Base-by-base conservation (phyloP, 2,888 invertebrate species). In the Didymodactylos carnosus region DNA sequence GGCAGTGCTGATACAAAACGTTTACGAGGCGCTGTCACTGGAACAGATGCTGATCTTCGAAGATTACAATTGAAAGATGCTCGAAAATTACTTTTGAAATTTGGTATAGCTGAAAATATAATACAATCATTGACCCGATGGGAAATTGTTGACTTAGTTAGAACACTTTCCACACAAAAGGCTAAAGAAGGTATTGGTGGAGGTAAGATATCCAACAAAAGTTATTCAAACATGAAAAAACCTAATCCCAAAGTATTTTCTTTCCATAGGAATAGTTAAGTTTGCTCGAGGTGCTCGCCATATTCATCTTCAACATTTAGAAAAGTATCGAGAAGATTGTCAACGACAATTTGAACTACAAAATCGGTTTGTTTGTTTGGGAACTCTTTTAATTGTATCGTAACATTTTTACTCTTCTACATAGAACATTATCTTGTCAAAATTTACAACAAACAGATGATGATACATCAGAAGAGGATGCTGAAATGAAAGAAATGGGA, bases 261-360 rank as follows among this genome's bases (percentile, higher is more conserved):
- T 53, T 19, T 53, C 1, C n/a, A n/a, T 29, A 41, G 74, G 39
- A 46, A 16, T 74, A 40, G 11, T 40, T 35, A 74, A 74, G 35
- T 74, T 71, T 40, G 74, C 74, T 53, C 51, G 74, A 14, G 74
- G 74, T 39, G 53, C 43, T 19, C 53, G 69, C 41, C 43, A 51
- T 46, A n/a, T 62, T 0, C 74, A 74, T 25, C 53, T 71, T 14
- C 71, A 72, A 39, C 62, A 62, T 29, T 80, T 80, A 78, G 83
- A 79, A 77, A 87, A 90, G 77, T 98, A 98, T 82, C 97, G 95
- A 84, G 95, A 97, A 83, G 97, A 97, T 82, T 98, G 97, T 80
- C 98, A 99, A 83, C 87, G 94, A 75, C 92, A 98, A 80, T 99
- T 98, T 83, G 97, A 98, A 82, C 86, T 95, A 0, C 98, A 99